Evolutionary conservation across 2,888 invertebrate genomes (phyloP), one percentile per base, ranked within the genome.

Genomic region (Hypercompe scribonia): DNA sequence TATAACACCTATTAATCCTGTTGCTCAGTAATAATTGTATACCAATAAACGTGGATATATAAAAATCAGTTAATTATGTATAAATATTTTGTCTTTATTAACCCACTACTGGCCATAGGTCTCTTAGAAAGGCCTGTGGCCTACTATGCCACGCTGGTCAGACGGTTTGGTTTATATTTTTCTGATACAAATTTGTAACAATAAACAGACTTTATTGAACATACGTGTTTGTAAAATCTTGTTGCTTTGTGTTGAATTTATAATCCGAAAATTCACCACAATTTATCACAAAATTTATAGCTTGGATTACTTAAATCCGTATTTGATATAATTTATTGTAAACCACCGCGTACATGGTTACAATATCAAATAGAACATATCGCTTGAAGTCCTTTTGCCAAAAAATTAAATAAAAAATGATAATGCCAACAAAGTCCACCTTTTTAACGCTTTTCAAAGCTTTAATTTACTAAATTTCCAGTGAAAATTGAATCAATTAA

Each of bases 401-500:
- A 73, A 5, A n/a, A 70, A 74, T 66, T 42, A 34, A 75, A 74
- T 68, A 36, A 74, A 61, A 39, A 21, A n/a, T n/a, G 15, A 13
- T 24, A 28, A 42, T 64, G 46, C 28, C 24, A 31, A 31, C 74
- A 68, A 76, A 74, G 63, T n/a, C 42, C 5, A 67, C 31, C 64
- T 72, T 74, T 69, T 54, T 39, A 69, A 39, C 58, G 34, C 46
- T 66, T n/a, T 28, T 34, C 34, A 63, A 42, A 28, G 34, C 46
- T 67, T 64, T 58, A 61, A 67, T 67, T 66, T 67, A 24, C 0
- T 24, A 64, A 74, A 33, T 65, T 63, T 68, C 73, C 72, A 11
- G 33, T 33, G 50, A 31, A 72, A 68, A 68, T 67, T 71, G 64
- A 34, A 66, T 36, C 69, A 33, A 74, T 76, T 79, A 74, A 65